Evolutionary conservation across 2,113 vertebrate species (phyloP).

Genomic region (Prionailurus bengalensis): DNA sequence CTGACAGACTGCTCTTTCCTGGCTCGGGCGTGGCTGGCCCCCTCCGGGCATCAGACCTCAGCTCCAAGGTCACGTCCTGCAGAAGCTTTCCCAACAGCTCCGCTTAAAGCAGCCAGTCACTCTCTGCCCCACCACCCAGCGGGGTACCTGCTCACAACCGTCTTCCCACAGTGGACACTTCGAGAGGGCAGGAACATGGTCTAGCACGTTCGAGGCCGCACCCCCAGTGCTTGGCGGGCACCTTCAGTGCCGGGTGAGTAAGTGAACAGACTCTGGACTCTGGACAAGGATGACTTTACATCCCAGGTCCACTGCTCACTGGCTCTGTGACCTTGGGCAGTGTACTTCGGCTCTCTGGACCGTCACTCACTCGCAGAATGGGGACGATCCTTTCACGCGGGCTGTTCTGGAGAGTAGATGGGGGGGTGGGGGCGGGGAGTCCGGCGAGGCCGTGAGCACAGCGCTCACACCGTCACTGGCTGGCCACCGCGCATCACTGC

Average conservation of each 20-base stretch:
- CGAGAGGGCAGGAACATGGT: accelerated
- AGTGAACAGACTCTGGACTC: background rate
- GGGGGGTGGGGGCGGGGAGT: no score
- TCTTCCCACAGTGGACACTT: accelerated
- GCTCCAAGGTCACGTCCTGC: background rate
- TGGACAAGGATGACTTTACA: background rate
- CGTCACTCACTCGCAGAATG: background rate
- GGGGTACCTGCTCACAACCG: accelerated
- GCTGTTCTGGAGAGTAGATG: background rate
- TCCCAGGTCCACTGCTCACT: background rate
- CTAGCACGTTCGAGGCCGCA: accelerated
- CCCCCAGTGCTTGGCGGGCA: background rate
- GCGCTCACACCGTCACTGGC: background rate
- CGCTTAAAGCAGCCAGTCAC: no score
- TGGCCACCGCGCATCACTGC: accelerated
- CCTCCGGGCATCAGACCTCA: background rate
- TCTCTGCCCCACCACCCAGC: accelerated
- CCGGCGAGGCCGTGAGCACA: accelerated
- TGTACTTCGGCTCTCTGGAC: background rate
- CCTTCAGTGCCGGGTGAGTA: accelerated
- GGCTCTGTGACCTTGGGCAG: background rate
- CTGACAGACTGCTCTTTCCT: background rate
- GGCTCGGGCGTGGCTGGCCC: accelerated
- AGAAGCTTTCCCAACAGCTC: accelerated
- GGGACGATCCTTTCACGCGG: background rate